Conservation (phyloP, 1,140 invertebrate species). For the Drosophila ohnishii region DNA sequence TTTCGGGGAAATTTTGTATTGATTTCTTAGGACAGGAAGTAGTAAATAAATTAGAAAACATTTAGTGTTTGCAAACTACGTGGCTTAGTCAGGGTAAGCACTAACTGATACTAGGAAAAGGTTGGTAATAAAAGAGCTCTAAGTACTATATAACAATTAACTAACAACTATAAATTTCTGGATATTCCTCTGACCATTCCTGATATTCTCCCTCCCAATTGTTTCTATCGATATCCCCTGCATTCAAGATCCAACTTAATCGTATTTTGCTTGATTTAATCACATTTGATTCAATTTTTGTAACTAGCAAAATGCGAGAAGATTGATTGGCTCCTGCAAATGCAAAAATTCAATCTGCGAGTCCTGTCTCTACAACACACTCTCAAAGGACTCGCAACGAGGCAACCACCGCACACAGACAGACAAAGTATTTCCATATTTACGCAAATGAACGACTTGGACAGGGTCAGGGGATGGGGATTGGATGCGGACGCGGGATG, state of each 20-base stretch:
- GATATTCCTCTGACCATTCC: neutral
- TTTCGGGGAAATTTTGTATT: neutral
- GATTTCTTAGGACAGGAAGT: neutral
- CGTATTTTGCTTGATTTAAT: slow-evolving; percentile 26
- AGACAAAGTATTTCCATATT: slow-evolving; percentile 46
- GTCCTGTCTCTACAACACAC: slow-evolving; percentile 2
- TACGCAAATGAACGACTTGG: slow-evolving; percentile 49
- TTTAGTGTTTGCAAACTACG: neutral
- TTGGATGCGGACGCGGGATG: neutral
- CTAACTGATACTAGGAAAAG: neutral
- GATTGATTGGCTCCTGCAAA: slow-evolving; percentile 37
- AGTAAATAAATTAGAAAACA: neutral
- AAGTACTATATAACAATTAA: no score
- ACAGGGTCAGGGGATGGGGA: slow-evolving; percentile 25
- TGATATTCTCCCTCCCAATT: neutral
- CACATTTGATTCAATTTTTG: slow-evolving; percentile 42
- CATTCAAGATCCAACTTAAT: slow-evolving; percentile 4
- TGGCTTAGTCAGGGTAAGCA: no score
- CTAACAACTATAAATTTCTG: no score
- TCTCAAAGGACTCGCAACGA: slow-evolving; percentile 22
- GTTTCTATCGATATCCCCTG: neutral
- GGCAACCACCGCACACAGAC: neutral
- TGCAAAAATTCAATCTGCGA: slow-evolving; percentile 43
- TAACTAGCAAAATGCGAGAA: slow-evolving; percentile 11
- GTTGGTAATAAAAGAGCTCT: neutral